phyloP scores from a whole-genome alignment of 2,797 vertebrate species.

The Enteromius viviparus region DNA sequence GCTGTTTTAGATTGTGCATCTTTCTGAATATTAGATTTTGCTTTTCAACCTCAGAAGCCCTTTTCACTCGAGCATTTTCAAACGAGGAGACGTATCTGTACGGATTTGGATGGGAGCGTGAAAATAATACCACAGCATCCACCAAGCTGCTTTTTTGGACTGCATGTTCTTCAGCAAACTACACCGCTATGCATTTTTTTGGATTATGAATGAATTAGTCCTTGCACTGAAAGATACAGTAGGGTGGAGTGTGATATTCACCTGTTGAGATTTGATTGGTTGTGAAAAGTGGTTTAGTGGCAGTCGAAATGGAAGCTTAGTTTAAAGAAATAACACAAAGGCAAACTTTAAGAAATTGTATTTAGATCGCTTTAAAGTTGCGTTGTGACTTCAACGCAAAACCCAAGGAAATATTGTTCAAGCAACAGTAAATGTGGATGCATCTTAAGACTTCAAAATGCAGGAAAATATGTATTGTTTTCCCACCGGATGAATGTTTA shows the following conservation, averaged over 20 bases:
- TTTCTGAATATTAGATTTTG: slow-evolving; percentile 53
- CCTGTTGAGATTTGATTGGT: slow-evolving; percentile 4
- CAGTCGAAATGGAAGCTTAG: neutral
- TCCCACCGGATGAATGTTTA: neutral
- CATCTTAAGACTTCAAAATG: neutral
- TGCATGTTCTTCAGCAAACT: neutral
- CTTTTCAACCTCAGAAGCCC: slow-evolving; percentile 53
- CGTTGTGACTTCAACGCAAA: neutral
- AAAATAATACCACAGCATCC: slow-evolving; percentile 10
- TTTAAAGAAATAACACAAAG: neutral
- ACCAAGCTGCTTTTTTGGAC: neutral
- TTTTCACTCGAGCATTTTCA: slow-evolving; percentile 24
- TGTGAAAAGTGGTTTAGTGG: neutral
- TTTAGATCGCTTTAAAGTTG: neutral
- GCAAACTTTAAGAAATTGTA: neutral
- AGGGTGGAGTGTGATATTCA: neutral
- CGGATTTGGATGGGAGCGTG: neutral
- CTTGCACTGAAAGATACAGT: neutral
- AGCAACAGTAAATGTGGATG: neutral
- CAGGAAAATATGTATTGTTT: neutral
- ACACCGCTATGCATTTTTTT: neutral
- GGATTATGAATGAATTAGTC: neutral
- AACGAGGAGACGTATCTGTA: neutral
- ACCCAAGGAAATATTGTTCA: neutral
- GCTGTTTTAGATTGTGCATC: slow-evolving; percentile 59